Base-by-base conservation (phyloP, 1,140 invertebrate species). In the Lycorma delicatula region DNA sequence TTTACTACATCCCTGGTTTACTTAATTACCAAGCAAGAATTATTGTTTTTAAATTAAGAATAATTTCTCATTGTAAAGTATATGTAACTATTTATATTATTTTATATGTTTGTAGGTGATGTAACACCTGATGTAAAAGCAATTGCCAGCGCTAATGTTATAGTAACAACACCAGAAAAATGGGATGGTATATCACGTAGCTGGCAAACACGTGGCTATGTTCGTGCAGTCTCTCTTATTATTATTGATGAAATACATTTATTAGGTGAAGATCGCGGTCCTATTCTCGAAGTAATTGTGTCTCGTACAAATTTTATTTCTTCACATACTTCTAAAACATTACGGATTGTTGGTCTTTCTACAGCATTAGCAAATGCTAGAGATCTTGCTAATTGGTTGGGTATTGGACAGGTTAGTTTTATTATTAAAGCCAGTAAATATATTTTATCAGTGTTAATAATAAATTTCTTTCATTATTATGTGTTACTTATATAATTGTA, bases 231-330 rank as follows among this genome's bases (percentile, higher is more conserved):
- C 0, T 85, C 87, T 0, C 75, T 99, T 0, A 91, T 99, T 56
- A 84, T 99, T 22, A 98, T 99, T 64, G 97, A 99, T 73, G 97
- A 99, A 75, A 99, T 99, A 64, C 97, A 99, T 78, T 74, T 99
- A 26, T 75, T 99, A 38, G 97, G 93, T 58, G 86, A 92, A 72
- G 89, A 92, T 67, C 76, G 89, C n/a, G 89, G 89, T 16, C 89
- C 89, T 0, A 88, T 92, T 5, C 74, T 92, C 4, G 89, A 93
- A 74, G 88, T 89, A 6, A 90, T 91, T 54, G 84, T 90, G n/a
- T 90, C 87, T 0, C 78, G 86, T 68, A 75, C 80, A 66, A 97
- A 96, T 75, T 96, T 93, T 67, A 97, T 97, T 53, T 84, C 88
- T 26, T 87, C 85, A 0, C 90, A 95, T 65, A 96, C 92, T 0